Conservation (phyloP, 2,113 vertebrate genomes). For the Scatophagus argus region DNA sequence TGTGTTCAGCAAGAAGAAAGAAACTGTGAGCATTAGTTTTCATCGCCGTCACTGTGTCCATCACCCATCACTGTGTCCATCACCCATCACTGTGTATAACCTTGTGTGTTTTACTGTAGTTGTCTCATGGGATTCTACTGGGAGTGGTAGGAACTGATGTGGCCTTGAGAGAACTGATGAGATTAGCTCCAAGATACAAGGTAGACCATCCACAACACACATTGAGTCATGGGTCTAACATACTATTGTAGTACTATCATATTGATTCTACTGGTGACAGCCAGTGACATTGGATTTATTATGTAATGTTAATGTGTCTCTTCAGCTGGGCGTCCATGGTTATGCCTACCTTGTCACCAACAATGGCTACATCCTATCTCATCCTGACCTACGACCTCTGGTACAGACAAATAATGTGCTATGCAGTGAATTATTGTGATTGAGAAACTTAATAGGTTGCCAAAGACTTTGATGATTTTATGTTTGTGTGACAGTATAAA, state of each 20-base stretch:
- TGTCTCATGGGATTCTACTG: slow-evolving; percentile 94
- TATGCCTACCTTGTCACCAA: slow-evolving; percentile 96
- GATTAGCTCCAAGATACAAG: slow-evolving; percentile 93
- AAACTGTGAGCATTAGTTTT: slow-evolving; percentile 87
- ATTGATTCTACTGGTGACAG: background rate
- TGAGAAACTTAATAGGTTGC: background rate
- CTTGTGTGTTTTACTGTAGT: slow-evolving; percentile 79
- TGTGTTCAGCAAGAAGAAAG: slow-evolving; percentile 97
- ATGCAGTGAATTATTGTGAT: background rate
- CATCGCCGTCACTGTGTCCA: background rate
- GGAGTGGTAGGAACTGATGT: slow-evolving; percentile 96
- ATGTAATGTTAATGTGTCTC: slow-evolving; percentile 16
- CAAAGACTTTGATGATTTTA: background rate
- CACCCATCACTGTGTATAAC: background rate
- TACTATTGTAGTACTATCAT: too few species aligned
- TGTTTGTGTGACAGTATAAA: slow-evolving; percentile 86
- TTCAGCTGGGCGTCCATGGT: slow-evolving; percentile 93
- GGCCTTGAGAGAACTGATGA: slow-evolving; percentile 92
- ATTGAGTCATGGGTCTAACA: background rate
- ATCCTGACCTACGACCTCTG: slow-evolving; percentile 95
- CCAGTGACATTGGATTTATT: background rate
- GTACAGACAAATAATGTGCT: slow-evolving; percentile 74
- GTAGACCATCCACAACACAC: slow-evolving; percentile 68
- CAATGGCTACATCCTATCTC: slow-evolving; percentile 97
- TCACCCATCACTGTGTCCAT: background rate